Evolutionary conservation across 2,888 invertebrate species (phyloP), one percentile per base, ranked within the genome.

Genomic region (Fragum sueziense): DNA sequence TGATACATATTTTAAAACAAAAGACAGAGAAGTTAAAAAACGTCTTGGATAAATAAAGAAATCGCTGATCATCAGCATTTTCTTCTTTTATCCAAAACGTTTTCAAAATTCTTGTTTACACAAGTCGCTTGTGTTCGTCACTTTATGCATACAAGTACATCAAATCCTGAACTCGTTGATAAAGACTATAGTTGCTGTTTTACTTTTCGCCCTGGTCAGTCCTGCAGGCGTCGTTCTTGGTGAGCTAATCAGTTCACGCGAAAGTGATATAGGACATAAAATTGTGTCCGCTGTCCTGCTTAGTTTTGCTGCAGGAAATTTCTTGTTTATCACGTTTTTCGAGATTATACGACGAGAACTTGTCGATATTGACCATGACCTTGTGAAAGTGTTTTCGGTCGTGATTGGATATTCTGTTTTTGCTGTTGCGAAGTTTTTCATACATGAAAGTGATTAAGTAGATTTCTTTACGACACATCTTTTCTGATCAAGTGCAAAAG

Each of bases 91-190:
- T n/a, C n/a, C n/a, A n/a, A n/a, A n/a, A n/a, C n/a, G n/a, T n/a
- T n/a, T n/a, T n/a, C n/a, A n/a, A n/a, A n/a, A n/a, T n/a, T n/a
- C n/a, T n/a, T n/a, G 93, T 52, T 91, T 95, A 59, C 95, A 95
- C 90, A 95, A 95, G 85, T 90, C 93, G n/a, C 92, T 95, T 22
- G 94, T 82, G 94, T 95, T 61, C 93, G 95, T 70, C 34, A 70
- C 70, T 0, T 59, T 70, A 20, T 57, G 59, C 37, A 9, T 70
- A 2, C 57, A 70, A 25, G 33, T 67, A 0, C 31, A 68, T 6
- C 71, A 79, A 47, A 61, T 71, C 17, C 57, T 74, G 4, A 47
- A 70, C 0, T 68, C 74, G 9, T 14, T 62, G 37, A 70, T 41
- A 51, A 79, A 74, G 27, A 57, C 74, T 20, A 51, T 67, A 17